Evolutionary conservation across 2,113 vertebrate genomes (phyloP), one percentile per base, ranked within the genome.

Genomic region (Puma concolor): DNA sequence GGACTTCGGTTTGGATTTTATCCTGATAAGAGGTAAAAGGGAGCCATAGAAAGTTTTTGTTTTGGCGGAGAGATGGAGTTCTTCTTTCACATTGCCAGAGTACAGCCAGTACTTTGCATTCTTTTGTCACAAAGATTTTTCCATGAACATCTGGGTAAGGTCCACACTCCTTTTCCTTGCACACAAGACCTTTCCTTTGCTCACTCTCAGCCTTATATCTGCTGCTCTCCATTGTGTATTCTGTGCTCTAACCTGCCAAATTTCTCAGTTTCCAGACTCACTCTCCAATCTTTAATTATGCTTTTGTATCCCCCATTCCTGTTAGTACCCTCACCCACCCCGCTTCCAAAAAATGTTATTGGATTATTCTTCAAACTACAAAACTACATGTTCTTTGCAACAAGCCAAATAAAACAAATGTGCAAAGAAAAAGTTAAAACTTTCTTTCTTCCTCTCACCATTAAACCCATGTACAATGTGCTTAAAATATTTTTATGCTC

Each of bases 1-100:
- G 86, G 93, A 82, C 38, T 33, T 79, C 19, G 71, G 29, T 63
- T 86, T 93, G 95, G 80, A 97, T 79, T 95, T 95, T 82, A 64
- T 64, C 63, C 83, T 27, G 17, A 15, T 36, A 11, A 44, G 52
- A 8, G 80, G 4, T 50, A 48, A 54, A 41, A 64, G 29, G 71
- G 82, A 81, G 38, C 54, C 15, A 29, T 15, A 48, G 50, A n/a
- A 52, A 80, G 10, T 69, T 88, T 79, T 91, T 44, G 11, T 76
- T 76, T 50, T 87, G 48, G 29, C 63, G 25, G 25, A 50, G n/a
- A 84, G 87, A 23, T 19, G 15, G 64, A 93, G 57, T 93, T 66
- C 27, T 31, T 79, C 67, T 57, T 90, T 66, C 38, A 36, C 16
- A 31, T 66, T 36, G 8, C n/a, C 44, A 50, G 44, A 33, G 38